These are phyloP conservation scores for Drosophila varians DNA, from an alignment of 1,140 invertebrate genomes.

Conservation along the genomic window DNA sequence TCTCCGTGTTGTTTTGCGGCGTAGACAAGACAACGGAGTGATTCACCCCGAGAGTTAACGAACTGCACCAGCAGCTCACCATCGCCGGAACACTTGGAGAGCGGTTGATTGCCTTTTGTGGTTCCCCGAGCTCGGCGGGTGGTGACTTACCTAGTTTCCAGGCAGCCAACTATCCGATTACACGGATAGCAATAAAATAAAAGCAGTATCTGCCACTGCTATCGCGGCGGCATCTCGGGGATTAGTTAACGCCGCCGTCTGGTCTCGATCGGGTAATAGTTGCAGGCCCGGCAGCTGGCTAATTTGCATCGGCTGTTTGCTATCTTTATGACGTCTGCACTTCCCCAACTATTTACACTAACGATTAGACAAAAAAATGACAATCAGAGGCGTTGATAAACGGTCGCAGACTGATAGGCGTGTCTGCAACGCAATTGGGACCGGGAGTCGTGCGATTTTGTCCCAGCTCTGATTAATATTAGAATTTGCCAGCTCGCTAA, in stretches of 20 bases:
- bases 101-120: constrained; percentile 23
- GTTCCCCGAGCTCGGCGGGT: constrained; percentile 8
- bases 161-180: constrained; percentile 14
- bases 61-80: constrained; percentile 21
- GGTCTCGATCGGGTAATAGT: constrained; percentile 33
- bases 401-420: constrained; percentile 4
- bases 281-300: constrained; percentile 11
- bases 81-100: constrained; percentile 16
- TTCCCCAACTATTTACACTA: constrained; percentile 37
- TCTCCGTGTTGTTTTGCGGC: constrained; percentile 43
- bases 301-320: constrained; percentile 19
- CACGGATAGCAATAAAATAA: background rate
- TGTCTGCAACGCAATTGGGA: constrained; percentile 50
- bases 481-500: constrained; percentile 43
- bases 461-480: constrained; percentile 15
- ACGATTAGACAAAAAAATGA: constrained; percentile 5
- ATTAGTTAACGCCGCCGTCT: constrained; percentile 23
- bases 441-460: constrained; percentile 14
- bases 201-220: background rate
- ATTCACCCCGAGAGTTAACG: constrained; percentile 41
- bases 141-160: constrained; percentile 5
- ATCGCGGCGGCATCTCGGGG: background rate
- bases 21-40: constrained; percentile 45
- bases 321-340: constrained; percentile 62
- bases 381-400: constrained; percentile 15